These are phyloP conservation scores for Alethe castanea DNA, from an alignment of 2,113 vertebrate species.

Conservation along the genomic window DNA sequence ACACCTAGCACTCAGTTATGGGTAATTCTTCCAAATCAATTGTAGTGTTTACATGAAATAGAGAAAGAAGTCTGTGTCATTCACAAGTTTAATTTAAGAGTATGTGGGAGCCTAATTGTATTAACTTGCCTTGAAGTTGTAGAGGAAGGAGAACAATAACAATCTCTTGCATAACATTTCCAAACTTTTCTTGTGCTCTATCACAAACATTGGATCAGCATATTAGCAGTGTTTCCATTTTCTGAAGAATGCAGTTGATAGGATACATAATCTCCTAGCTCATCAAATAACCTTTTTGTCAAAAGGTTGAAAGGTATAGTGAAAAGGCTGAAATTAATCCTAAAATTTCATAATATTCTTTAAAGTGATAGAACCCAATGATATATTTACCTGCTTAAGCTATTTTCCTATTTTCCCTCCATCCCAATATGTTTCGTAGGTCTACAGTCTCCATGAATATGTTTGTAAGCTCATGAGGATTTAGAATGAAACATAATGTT, in stretches of 20 bases:
- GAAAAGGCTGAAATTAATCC: neutral
- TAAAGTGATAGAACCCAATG: neutral
- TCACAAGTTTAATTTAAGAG: neutral
- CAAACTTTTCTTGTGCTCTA: neutral
- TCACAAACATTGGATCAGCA: neutral
- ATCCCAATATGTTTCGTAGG: neutral
- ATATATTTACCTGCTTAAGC: neutral
- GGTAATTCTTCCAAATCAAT: neutral
- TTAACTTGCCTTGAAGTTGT: neutral
- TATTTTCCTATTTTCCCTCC: neutral
- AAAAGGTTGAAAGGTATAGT: neutral
- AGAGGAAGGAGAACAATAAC: neutral
- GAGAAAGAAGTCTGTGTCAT: neutral
- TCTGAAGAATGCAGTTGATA: neutral
- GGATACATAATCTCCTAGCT: neutral
- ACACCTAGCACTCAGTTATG: neutral
- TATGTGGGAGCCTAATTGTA: neutral
- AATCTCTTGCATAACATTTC: neutral
- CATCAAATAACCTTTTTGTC: neutral
- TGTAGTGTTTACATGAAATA: neutral
- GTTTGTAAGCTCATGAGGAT: neutral
- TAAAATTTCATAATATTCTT: neutral
- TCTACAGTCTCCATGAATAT: neutral
- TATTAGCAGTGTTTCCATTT: neutral
- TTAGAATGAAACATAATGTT: neutral